These are phyloP conservation scores for Prolemur simus DNA, from an alignment of 2,113 vertebrate genomes.

Conservation along the genomic window DNA sequence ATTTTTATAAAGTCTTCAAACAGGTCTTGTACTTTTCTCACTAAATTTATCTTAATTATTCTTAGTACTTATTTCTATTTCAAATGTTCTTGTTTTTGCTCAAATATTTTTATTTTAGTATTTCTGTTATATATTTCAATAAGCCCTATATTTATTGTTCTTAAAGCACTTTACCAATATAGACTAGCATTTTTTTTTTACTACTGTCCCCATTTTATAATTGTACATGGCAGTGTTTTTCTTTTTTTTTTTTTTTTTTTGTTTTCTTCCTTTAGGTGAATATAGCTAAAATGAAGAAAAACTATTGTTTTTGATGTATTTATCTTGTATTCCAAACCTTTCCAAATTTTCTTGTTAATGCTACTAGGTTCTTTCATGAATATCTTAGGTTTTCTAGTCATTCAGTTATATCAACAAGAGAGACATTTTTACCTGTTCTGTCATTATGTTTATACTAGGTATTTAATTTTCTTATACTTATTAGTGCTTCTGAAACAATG, in stretches of 20 bases:
- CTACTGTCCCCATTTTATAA: too few species aligned
- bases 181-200: too few species aligned
- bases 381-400: not conserved
- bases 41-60: not conserved
- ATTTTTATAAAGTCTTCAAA: not conserved
- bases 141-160: too few species aligned
- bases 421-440: not conserved
- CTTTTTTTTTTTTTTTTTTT: too few species aligned
- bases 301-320: not conserved
- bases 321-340: not conserved
- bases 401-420: not conserved
- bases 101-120: too few species aligned
- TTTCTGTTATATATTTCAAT: too few species aligned
- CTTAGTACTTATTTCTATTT: not conserved
- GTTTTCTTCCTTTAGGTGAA: not conserved
- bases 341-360: not conserved
- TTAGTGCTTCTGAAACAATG: not conserved
- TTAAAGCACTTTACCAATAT: too few species aligned
- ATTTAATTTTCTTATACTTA: not conserved
- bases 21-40: not conserved
- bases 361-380: not conserved
- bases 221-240: too few species aligned
- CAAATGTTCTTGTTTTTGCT: too few species aligned
- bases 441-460: not conserved
- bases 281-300: not conserved